Conservation (phyloP, 2,888 invertebrate species). For the Cephus pygmeus region DNA sequence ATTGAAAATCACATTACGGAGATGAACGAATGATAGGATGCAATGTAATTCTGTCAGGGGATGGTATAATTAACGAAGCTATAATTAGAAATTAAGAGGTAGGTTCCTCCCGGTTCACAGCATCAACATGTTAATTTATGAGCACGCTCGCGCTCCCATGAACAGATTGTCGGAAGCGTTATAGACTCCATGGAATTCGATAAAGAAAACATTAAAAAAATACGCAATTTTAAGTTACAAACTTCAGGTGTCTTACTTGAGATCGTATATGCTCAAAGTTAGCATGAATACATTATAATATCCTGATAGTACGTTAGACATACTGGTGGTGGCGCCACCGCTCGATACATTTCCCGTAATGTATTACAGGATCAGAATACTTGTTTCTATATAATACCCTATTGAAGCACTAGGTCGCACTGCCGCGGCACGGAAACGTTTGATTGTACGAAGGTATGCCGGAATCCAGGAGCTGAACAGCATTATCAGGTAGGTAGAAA, state of each 20-base stretch:
- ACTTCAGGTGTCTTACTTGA: no score
- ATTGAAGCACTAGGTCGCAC: no score
- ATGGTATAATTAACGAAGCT: neutral
- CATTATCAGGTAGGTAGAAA: neutral
- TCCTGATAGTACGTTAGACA: no score
- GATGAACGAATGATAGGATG: neutral
- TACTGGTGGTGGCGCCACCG: no score
- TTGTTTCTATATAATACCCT: no score
- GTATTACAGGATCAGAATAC: no score
- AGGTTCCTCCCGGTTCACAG: constrained; percentile 24
- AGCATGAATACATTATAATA: no score
- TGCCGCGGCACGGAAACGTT: no score
- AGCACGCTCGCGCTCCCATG: constrained; percentile 31
- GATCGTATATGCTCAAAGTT: no score
- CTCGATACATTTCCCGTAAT: no score
- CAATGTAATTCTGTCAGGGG: neutral
- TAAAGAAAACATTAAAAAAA: no score
- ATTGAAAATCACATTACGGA: neutral
- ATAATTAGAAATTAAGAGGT: neutral
- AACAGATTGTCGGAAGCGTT: constrained; percentile 29
- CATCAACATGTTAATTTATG: constrained; percentile 38
- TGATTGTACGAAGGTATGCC: neutral
- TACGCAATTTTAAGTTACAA: no score
- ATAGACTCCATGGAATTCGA: neutral
- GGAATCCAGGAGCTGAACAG: neutral